phyloP scores from a whole-genome alignment of 2,888 invertebrate species.

The Junonia oenone region DNA sequence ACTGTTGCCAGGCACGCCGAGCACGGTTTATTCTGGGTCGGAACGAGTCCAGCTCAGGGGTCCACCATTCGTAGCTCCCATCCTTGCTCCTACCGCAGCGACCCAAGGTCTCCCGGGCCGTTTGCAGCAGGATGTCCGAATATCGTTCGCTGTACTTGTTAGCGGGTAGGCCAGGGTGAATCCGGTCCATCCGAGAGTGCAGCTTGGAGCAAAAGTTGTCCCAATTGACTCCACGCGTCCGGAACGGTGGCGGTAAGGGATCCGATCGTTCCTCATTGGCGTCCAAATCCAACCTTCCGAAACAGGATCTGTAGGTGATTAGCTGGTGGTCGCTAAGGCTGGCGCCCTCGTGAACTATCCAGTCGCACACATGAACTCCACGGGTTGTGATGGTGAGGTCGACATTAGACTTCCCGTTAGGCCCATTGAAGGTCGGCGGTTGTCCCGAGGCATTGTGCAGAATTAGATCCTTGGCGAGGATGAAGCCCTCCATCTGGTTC shows the following conservation, averaged over 20 bases:
- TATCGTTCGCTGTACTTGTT: not conserved
- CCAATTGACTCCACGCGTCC: too few species aligned
- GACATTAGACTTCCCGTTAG: not conserved
- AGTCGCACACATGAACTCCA: not conserved
- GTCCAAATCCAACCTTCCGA: too few species aligned
- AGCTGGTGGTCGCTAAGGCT: not conserved
- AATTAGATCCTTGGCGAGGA: not conserved
- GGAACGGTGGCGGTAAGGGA: not conserved
- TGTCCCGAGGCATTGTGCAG: not conserved
- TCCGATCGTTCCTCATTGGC: not conserved
- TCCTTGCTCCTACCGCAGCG: not conserved
- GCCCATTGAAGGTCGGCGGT: not conserved
- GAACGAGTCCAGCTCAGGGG: not conserved
- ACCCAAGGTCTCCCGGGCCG: not conserved
- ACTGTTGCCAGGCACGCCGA: not conserved
- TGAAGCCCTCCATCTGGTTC: not conserved
- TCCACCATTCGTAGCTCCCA: not conserved
- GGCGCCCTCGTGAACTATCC: not conserved
- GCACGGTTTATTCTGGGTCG: not conserved
- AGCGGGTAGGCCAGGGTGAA: not conserved
- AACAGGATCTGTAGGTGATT: not conserved
- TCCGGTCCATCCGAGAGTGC: not conserved
- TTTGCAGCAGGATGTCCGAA: not conserved
- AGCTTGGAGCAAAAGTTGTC: too few species aligned
- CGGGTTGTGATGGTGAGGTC: not conserved